Base-by-base conservation (phyloP, 2,113 vertebrate species). In the Myotis lucifugus region DNA sequence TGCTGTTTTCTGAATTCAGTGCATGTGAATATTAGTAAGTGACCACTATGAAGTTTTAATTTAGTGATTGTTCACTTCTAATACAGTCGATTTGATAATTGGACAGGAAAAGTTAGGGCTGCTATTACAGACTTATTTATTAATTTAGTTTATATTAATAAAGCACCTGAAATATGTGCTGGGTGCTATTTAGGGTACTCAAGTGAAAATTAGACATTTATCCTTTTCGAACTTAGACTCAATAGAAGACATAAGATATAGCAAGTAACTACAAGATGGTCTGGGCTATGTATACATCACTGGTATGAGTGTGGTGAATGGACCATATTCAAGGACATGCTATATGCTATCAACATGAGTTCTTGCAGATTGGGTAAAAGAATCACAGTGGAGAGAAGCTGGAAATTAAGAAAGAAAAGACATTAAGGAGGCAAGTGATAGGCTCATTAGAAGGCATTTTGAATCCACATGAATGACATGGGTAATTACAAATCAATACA, bases 321-420 rank as follows among this genome's bases (percentile, higher is more conserved):
- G 13, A 77, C 3, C 29, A 25, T 40, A 1, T 59, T 64, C 23
- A 54, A 34, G 12, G 21, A 32, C 1, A 37, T 34, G 3, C 13
- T 61, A 15, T 32, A 29, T 48, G 4, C 25, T 64, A 29, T n/a
- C 12, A 40, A 2, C 21, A 25, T 70, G 72, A 69, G 3, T 18
- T 32, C n/a, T 61, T 42, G 21, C 4, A 77, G 23, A 73, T 27
- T 70, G 29, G 29, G 32, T 3, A 37, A 87, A 76, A 85, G 6
- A 0, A 87, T 85, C 37, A 81, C 1, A 50, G 10, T 61, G 25
- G 46, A 84, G n/a, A 91, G 54, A 85, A 88, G 37, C 77, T 6
- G 11, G 34, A 84, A 84, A 64, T 86, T 93, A 66, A 95, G n/a
- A 61, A 87, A 70, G 34, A 92, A 85, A 92, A 92, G 34, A 82